Evolutionary conservation across 1,140 invertebrate species (phyloP), one percentile per base, ranked within the genome.

Genomic region (Drosophila pectinifera): DNA sequence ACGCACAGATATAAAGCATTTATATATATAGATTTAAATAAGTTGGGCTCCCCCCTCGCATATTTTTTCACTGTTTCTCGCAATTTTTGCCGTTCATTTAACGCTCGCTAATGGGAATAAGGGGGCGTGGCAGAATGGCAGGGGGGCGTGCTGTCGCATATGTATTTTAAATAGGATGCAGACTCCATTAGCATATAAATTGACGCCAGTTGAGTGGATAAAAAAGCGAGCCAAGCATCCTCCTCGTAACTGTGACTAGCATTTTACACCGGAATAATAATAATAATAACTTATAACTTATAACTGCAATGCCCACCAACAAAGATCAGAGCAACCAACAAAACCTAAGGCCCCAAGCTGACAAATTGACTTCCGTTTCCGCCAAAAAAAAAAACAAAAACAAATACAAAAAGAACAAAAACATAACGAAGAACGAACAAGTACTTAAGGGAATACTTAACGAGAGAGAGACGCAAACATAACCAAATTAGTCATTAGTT

Each of bases 401-500:
- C 10, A 8, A 6, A 28, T 3, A 31, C 8, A 31, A 31, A 10
- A 31, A 11, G 10, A 31, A 31, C 10, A 8, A 10, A 31, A 80
- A 56, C 39, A 55, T 48, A 69, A 57, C 48, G 45, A 56, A 54
- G 64, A 45, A 46, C 36, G 41, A 68, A 55, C 56, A 72, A 70
- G 64, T 70, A 65, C 58, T 75, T 74, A 72, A 63, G 58, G 42
- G 8, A 31, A 34, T 64, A 63, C 59, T 64, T 39, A 70, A 59
- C 57, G 55, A 48, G 64, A 36, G 67, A 64, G 67, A 73, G 67
- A 88, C 46, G 80, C 80, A 65, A 89, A 84, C 80, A 89, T 89
- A 89, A 89, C 84, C 84, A 89, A 89, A 89, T 89, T 89, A 89
- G 85, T 90, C 85, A 89, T 89, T 84, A 89, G 85, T 90, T 80